Base-by-base conservation (phyloP, 2,797 vertebrate species). In the Siniperca scherzeri region DNA sequence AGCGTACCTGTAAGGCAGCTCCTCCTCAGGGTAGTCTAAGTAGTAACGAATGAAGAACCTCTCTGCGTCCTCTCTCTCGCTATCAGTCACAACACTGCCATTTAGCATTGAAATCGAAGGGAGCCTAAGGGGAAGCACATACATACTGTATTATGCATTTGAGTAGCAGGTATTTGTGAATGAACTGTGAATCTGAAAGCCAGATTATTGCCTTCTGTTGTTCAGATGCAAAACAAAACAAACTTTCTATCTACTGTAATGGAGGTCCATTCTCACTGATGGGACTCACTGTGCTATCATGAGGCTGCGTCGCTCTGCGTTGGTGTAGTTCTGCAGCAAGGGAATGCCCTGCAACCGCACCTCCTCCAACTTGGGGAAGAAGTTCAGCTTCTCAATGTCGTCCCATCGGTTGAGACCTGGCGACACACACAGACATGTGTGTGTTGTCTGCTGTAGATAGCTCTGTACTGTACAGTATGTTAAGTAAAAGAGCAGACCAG, bases 41-140 rank as follows among this genome's bases (percentile, higher is more conserved):
- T 99, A 94, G 48, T 99, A 98, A 42, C 99, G 98, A 81, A 99
- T 98, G 91, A 99, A 99, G 93, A 99, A 99, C 16, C 99, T 95
- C 93, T 99, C 99, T 0, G 98, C 97, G 53, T 99, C 99, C 89
- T 99, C 98, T 69, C 98, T 96, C 83, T 99, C 99, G 10, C 96
- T 96, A 0, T 97, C 97, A 0, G 92, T 97, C 84, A 99, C 96
- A 55, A 96, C 96, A 60, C 99, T 99, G 70, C 99, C 98, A 0
- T 99, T 99, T 65, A 99, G 97, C 83, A 96, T 94, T 42, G 95
- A 92, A 77, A 99, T 96, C 0, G 96, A 96, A 2, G 98, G 98
- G 90, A 99, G 96, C 87, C 99, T 99, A 91, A 30, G 9, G 53
- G 38, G n/a, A 64, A 30, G 52, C 38, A 70, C 59, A 46, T 13